Base-by-base conservation (phyloP, 2,797 vertebrate genomes). In the Bradypodion ventrale region DNA sequence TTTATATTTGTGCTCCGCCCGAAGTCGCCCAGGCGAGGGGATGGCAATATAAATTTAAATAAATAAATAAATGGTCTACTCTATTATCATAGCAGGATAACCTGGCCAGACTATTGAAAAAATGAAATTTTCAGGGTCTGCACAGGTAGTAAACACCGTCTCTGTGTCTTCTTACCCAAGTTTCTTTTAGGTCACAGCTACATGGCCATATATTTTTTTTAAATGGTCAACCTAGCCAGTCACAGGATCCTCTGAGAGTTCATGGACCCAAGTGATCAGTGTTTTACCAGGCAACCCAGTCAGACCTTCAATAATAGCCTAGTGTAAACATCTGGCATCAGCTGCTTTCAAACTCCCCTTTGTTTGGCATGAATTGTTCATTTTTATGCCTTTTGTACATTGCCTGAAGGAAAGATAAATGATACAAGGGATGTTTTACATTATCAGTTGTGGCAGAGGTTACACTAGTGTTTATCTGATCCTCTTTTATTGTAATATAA, bases 281-380 rank as follows among this genome's bases (percentile, higher is more conserved):
- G 79, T 94, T 95, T 85, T 93, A 91, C 92, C 93, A 92, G 89
- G 89, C 93, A 89, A 92, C 85, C 87, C 82, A 82, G 79, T 93
- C 88, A 90, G 70, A 77, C 81, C 60, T 85, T 90, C 93, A 91
- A 91, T 87, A 93, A 91, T 77, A 89, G 94, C 87, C 84, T 86
- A 87, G 85, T 92, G 85, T 94, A 95, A 96, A 94, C 92, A 95
- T 92, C 87, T 93, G 92, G 95, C 91, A 83, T 81, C 59, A 85
- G 83, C 59, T 83, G 84, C 89, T 93, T 94, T 94, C 91, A 93
- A 92, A 85, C 56, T 92, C 78, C 84, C 85, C 92, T 93, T 90
- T 95, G 94, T 95, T 95, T 94, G 93, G 88, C 92, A 94, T 80
- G 81, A 93, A 95, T 96, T 95, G 92, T 95, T 95, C 90, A 87